phyloP scores from a whole-genome alignment of 2,113 vertebrate genomes.

The Camelus dromedarius region DNA sequence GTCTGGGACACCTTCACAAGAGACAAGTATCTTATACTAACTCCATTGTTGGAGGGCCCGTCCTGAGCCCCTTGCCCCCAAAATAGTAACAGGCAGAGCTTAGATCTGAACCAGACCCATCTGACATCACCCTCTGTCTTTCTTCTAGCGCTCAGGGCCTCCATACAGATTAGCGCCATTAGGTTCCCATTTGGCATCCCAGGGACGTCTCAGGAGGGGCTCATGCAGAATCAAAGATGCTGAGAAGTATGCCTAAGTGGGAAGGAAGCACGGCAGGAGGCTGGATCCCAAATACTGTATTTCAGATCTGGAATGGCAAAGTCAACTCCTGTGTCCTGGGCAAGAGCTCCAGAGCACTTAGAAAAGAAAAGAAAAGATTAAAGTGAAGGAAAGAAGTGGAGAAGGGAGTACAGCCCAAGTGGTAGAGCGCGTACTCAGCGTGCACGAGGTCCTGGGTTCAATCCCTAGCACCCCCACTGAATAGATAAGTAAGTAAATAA shows the following conservation, averaged over 20 bases:
- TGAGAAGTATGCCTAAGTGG: background rate
- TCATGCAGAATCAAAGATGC: background rate
- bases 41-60: accelerated
- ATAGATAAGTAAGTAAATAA: too few species aligned
- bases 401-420: too few species aligned
- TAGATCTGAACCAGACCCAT: background rate
- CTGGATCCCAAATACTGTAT: accelerated
- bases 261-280: background rate
- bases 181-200: too few species aligned
- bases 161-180: background rate
- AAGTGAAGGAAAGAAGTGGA: background rate
- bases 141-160: background rate
- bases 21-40: background rate
- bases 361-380: background rate
- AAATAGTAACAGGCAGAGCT: background rate
- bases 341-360: background rate
- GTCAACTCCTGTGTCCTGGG: background rate
- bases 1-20: accelerated
- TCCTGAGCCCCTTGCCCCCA: background rate
- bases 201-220: too few species aligned
- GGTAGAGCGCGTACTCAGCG: too few species aligned
- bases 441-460: too few species aligned
- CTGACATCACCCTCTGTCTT: too few species aligned
- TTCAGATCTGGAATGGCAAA: background rate
- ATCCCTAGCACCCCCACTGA: too few species aligned